These are phyloP conservation scores for Troides aeacus DNA, from an alignment of 2,888 invertebrate species.

Conservation along the genomic window DNA sequence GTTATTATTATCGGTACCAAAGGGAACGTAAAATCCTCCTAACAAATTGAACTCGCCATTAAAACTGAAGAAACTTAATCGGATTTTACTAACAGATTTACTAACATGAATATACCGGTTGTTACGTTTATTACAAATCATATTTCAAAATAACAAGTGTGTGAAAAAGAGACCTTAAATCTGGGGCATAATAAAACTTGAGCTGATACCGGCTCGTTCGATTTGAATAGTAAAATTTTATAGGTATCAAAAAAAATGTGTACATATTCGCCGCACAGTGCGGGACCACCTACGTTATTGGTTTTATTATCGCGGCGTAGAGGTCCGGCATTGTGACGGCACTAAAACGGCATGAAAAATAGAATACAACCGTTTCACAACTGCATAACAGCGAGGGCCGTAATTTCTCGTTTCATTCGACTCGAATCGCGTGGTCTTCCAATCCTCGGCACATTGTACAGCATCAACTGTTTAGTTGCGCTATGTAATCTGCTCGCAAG, in stretches of 20 bases:
- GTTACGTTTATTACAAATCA: no score
- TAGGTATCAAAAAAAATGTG: constrained; percentile 63
- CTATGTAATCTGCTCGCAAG: constrained; percentile 20
- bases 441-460: constrained; percentile 20
- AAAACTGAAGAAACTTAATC: no score
- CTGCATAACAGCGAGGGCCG: constrained; percentile 33
- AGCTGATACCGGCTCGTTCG: constrained; percentile 42
- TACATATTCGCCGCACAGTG: constrained; percentile 59
- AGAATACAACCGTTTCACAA: constrained; percentile 39
- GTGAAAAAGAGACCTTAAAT: constrained; percentile 13
- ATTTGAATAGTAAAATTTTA: constrained; percentile 64
- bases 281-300: constrained; percentile 63
- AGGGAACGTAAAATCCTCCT: no score
- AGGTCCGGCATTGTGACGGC: constrained; percentile 43
- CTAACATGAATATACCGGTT: no score
- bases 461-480: constrained; percentile 20
- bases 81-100: no score
- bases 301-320: constrained; percentile 57
- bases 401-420: constrained; percentile 31
- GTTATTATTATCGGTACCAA: no score
- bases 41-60: no score
- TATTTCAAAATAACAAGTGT: neutral
- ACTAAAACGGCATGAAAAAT: constrained; percentile 50
- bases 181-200: constrained; percentile 19
- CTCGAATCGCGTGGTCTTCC: constrained; percentile 22